phyloP scores from a whole-genome alignment of 2,888 invertebrate genomes.

The Isotomurus palustris region DNA sequence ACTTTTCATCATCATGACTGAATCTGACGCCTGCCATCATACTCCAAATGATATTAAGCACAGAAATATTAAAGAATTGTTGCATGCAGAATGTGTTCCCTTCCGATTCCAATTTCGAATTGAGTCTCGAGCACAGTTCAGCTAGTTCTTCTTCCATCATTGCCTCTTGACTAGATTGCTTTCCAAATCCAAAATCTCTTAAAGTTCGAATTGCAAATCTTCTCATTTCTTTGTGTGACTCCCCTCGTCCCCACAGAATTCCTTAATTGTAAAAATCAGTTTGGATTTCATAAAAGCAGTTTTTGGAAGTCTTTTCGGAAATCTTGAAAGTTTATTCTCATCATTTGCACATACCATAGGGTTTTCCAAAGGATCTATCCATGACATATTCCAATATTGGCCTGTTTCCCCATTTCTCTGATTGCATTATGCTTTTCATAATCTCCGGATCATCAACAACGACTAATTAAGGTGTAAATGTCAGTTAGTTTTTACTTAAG shows the following conservation, averaged over 20 bases:
- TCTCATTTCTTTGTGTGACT: constrained; percentile 43
- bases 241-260: neutral
- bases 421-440: constrained; percentile 26
- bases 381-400: constrained; percentile 31
- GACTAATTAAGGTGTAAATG: constrained; percentile 12
- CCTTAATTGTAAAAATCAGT: neutral
- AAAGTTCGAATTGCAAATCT: constrained; percentile 43
- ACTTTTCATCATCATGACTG: constrained; percentile 30
- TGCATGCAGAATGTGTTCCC: constrained; percentile 18
- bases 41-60: constrained; percentile 42
- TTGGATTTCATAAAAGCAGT: no score
- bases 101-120: constrained; percentile 3
- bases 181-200: constrained; percentile 45
- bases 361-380: constrained; percentile 38
- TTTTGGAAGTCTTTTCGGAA: no score
- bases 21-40: constrained; percentile 42
- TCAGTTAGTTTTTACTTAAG: neutral
- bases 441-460: constrained; percentile 33
- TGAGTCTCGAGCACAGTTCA: constrained; percentile 30
- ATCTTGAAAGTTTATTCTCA: no score
- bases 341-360: constrained; percentile 21
- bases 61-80: constrained; percentile 40
- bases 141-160: constrained; percentile 40
- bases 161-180: constrained; percentile 35
- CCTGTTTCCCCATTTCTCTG: constrained; percentile 28